Evolutionary conservation across 2,888 invertebrate species (phyloP).

Genomic region (Ametastegia equiseti): DNA sequence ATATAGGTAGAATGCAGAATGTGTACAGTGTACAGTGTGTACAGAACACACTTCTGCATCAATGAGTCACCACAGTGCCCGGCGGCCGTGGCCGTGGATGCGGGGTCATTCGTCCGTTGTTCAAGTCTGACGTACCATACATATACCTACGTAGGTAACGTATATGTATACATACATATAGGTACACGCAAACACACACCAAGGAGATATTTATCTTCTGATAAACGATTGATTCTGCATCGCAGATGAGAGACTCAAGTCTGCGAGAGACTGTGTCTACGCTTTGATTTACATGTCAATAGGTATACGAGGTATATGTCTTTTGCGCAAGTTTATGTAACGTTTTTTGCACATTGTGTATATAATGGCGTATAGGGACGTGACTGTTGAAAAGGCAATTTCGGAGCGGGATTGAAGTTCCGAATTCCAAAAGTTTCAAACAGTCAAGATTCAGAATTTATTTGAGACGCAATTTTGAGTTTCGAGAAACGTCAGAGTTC

Average conservation of each 20-base stretch:
- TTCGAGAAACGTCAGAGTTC: too few relatives aligned
- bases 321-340: neutral
- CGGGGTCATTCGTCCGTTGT: slow-evolving; percentile 48
- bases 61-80: slow-evolving; percentile 64
- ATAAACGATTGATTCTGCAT: neutral
- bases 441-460: too few relatives aligned
- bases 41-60: slow-evolving; percentile 30
- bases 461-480: too few relatives aligned
- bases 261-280: neutral
- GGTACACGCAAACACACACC: too few relatives aligned
- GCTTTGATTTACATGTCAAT: too few relatives aligned
- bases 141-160: neutral
- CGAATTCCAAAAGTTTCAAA: too few relatives aligned
- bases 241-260: neutral
- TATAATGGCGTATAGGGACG: too few relatives aligned
- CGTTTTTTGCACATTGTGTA: neutral
- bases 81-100: slow-evolving; percentile 49
- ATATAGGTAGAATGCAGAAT: too few relatives aligned
- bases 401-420: too few relatives aligned
- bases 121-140: slow-evolving; percentile 34
- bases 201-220: neutral
- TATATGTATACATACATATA: neutral
- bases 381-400: too few relatives aligned
- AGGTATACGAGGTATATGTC: neutral
- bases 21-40: neutral